These are phyloP conservation scores for Tragelaphus scriptus DNA, from an alignment of 2,113 vertebrate genomes.

Conservation along the genomic window DNA sequence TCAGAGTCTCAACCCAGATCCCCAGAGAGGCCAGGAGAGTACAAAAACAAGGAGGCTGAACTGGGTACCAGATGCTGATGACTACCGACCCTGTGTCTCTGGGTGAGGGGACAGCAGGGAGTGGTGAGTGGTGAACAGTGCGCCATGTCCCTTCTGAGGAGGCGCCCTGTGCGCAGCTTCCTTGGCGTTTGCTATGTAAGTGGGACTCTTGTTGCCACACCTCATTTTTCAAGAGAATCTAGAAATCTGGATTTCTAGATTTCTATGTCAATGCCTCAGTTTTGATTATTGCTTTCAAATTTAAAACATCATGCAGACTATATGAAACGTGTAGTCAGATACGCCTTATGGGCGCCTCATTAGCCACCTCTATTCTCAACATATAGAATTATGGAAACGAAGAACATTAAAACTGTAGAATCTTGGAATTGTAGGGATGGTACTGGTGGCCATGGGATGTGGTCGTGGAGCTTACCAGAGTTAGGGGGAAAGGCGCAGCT, in stretches of 20 bases:
- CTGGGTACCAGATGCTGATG: neutral
- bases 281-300: neutral
- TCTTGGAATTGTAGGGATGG: neutral
- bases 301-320: neutral
- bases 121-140: neutral
- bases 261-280: neutral
- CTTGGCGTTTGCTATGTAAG: neutral
- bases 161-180: neutral
- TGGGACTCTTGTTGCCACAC: neutral
- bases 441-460: neutral
- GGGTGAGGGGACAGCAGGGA: neutral
- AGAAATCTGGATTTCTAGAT: neutral
- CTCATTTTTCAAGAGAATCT: neutral
- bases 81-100: neutral
- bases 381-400: neutral
- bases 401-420: neutral
- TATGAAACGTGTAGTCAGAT: neutral
- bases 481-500: no score
- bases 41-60: fast-evolving
- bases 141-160: neutral
- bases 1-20: neutral
- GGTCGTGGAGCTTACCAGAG: neutral
- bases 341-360: neutral
- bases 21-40: neutral
- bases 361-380: neutral